These are phyloP conservation scores for Manacus vitellinus DNA, from an alignment of 2,113 vertebrate species.

Conservation along the genomic window DNA sequence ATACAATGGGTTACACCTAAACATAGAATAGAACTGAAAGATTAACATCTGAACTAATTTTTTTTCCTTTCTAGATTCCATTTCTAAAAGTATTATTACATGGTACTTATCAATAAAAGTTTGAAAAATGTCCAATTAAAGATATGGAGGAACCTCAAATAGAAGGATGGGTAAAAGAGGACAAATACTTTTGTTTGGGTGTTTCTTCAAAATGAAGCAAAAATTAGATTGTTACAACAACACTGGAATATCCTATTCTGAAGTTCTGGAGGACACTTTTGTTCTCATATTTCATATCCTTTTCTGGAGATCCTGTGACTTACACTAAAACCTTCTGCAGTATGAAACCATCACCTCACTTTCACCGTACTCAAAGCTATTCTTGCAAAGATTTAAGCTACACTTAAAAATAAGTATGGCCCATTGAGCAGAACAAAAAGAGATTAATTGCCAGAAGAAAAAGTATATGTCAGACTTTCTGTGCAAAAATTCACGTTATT, in stretches of 20 bases:
- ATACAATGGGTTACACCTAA: neutral
- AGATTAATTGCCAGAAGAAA: neutral
- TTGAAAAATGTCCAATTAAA: neutral
- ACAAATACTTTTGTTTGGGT: neutral
- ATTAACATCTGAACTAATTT: neutral
- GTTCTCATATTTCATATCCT: neutral
- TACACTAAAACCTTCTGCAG: neutral
- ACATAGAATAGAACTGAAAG: neutral
- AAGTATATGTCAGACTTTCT: neutral
- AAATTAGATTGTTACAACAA: neutral
- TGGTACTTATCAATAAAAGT: neutral
- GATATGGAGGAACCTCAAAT: neutral
- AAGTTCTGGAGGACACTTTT: neutral
- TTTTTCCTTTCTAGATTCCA: neutral
- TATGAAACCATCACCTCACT: neutral
- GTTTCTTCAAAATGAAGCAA: neutral
- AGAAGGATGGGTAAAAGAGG: neutral
- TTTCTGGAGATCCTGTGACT: neutral
- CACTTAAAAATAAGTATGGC: neutral
- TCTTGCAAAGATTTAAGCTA: neutral
- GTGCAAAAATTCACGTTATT: neutral
- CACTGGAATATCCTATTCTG: neutral
- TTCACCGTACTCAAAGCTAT: neutral
- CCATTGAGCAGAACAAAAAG: neutral
- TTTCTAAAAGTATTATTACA: neutral